A percentile compares a stretch with the other conserved stretches of the same genome.
These are phyloP conservation scores for Erebia palarica DNA, from an alignment of 2,888 invertebrate genomes.

Conservation along the genomic window DNA sequence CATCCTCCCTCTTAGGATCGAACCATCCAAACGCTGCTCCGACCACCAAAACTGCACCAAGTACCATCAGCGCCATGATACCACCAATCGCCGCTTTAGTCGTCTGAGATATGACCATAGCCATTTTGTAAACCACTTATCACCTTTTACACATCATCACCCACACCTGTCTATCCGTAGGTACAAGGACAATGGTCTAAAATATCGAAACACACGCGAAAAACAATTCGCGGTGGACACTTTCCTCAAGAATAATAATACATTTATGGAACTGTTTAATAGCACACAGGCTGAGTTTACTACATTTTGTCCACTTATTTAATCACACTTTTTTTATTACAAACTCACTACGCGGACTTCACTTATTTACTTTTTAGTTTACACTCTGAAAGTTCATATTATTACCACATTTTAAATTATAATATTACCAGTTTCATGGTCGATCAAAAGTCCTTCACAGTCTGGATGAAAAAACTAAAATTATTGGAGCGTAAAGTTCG, in stretches of 20 bases:
- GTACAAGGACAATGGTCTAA: constrained; percentile 4
- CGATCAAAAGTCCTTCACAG: constrained; percentile 7
- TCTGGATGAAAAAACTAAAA: constrained; percentile 1
- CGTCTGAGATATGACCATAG: constrained; percentile 79
- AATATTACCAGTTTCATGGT: neutral
- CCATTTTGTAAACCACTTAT: constrained; percentile 69
- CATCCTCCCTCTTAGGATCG: constrained; percentile 72
- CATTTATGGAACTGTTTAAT: neutral
- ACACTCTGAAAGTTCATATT: neutral
- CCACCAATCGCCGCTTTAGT: constrained; percentile 77
- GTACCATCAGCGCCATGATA: constrained; percentile 72
- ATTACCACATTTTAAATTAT: neutral
- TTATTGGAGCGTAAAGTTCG: constrained; percentile 12
- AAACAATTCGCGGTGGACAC: neutral
- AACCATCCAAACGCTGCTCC: constrained; percentile 78
- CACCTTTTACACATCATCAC: constrained; percentile 58
- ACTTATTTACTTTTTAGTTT: neutral
- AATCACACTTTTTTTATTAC: neutral
- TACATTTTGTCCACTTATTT: too few relatives aligned
- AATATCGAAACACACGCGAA: neutral
- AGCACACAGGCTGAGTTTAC: neutral
- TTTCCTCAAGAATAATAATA: neutral
- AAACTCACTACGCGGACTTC: too few relatives aligned
- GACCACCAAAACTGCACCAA: constrained; percentile 74
- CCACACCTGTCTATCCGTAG: constrained; percentile 18